phyloP scores from a whole-genome alignment of 1,140 invertebrate species.

The Apis florea region DNA sequence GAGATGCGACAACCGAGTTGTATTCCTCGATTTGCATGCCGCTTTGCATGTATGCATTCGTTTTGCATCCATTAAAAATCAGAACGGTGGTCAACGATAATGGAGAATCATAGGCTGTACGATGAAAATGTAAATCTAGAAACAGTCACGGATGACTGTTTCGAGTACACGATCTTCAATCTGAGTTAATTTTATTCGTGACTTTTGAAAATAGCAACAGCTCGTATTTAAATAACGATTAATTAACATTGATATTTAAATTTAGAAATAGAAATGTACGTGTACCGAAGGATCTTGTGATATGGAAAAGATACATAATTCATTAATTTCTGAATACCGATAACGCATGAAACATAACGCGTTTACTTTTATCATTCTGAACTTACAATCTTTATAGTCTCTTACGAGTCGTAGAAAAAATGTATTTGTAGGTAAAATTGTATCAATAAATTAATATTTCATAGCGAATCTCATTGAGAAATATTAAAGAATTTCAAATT shows the following conservation, averaged over 20 bases:
- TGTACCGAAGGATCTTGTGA: not conserved
- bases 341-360: not conserved
- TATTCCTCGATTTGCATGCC: slow-evolving; percentile 36
- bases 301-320: not conserved
- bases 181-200: not conserved
- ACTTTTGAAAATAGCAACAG: not conserved
- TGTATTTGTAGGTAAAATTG: no score
- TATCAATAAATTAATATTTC: not conserved
- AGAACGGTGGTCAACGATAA: slow-evolving; percentile 28
- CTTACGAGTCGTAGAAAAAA: not conserved
- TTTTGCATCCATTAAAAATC: slow-evolving; percentile 55
- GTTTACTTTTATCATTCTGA: not conserved
- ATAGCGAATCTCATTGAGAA: not conserved
- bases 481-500: not conserved
- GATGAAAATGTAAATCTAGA: slow-evolving; percentile 27
- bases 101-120: not conserved
- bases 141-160: not conserved
- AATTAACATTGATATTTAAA: not conserved
- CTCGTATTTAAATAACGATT: not conserved
- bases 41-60: slow-evolving; percentile 46
- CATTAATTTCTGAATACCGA: not conserved
- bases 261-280: not conserved
- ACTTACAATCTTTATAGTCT: not conserved
- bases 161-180: not conserved
- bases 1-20: slow-evolving; percentile 1